Base-by-base conservation (phyloP, 2,888 invertebrate species). In the Eristalis pertinax region DNA sequence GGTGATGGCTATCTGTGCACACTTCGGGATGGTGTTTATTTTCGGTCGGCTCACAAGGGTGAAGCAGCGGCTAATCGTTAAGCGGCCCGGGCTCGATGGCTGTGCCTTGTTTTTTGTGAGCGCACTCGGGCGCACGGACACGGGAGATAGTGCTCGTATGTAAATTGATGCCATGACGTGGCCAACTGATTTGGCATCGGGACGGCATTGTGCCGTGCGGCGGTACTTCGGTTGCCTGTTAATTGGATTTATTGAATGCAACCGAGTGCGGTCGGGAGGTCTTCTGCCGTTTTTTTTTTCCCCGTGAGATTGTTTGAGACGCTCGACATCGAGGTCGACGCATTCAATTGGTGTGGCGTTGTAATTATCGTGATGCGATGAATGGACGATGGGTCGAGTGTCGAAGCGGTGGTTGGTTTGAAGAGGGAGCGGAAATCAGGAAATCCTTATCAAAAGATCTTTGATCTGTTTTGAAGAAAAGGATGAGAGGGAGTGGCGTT, bases 61-160 rank as follows among this genome's bases (percentile, higher is more conserved):
- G 75, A 35, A 62, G 78, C 86, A 62, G 78, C 86, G 65, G 83
- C 86, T 83, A 83, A 86, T 86, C 86, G 86, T 75, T 82, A 68
- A 72, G 62, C 65, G 43, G 63, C 60, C 43, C 43, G 24, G 15
- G 29, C 26, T 26, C 32, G 32, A 32, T 32, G 32, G 4, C 32
- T 32, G 26, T 26, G 4, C n/a, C n/a, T n/a, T n/a, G n/a, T 26
- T 26, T 26, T 26, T 26, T 26, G 26, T 26, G 26, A 26, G 26
- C 26, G 26, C 26, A 3, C 26, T 26, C 26, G 32, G 32, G 32
- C 8, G 32, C 32, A 32, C 29, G 22, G 22, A 43, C 50, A 50
- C 19, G 26, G 11, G 35, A 29, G 35, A 29, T 26, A 22, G 68
- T 8, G 10, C 32, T 32, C 32, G 32, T 77, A 86, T 86, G 82